Evolutionary conservation across 2,888 invertebrate species (phyloP).

Genomic region (Synanthedon myopaeformis): DNA sequence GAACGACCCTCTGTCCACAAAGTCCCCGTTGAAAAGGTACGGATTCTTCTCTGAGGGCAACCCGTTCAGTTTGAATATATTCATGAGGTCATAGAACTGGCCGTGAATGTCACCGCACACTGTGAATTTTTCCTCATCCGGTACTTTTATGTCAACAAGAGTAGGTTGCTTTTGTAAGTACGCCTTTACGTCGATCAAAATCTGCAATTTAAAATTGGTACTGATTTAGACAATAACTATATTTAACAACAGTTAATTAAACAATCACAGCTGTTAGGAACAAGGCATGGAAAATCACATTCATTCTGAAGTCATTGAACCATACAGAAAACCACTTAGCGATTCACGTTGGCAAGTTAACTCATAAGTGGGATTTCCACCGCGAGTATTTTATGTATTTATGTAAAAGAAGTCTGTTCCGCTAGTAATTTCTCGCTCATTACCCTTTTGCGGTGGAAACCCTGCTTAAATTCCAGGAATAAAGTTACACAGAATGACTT

Average conservation of each 20-base stretch:
- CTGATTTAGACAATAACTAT: neutral
- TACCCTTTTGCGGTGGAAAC: too few species aligned
- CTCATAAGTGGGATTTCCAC: too few species aligned
- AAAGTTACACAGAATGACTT: too few species aligned
- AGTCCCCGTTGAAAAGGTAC: conserved; percentile 98
- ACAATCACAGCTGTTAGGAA: neutral
- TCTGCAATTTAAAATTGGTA: conserved; percentile 69
- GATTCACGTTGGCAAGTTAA: too few species aligned
- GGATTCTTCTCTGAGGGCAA: conserved; percentile 95
- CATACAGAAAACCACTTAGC: neutral
- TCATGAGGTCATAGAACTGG: conserved; percentile 97
- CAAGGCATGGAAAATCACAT: neutral
- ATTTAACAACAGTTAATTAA: neutral
- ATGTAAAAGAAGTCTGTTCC: too few species aligned
- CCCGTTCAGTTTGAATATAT: conserved; percentile 98
- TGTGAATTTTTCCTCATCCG: conserved; percentile 91
- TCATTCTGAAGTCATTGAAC: neutral
- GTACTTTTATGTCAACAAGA: conserved; percentile 89
- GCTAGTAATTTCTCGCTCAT: too few species aligned
- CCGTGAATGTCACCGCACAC: conserved; percentile 99
- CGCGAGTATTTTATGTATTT: too few species aligned
- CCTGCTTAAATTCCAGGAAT: too few species aligned
- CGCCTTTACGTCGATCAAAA: conserved; percentile 89
- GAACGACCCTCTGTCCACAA: conserved; percentile 99
- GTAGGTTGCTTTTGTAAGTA: conserved; percentile 88